Base-by-base conservation (phyloP, 2,888 invertebrate species). In the Agrotis exclamationis region DNA sequence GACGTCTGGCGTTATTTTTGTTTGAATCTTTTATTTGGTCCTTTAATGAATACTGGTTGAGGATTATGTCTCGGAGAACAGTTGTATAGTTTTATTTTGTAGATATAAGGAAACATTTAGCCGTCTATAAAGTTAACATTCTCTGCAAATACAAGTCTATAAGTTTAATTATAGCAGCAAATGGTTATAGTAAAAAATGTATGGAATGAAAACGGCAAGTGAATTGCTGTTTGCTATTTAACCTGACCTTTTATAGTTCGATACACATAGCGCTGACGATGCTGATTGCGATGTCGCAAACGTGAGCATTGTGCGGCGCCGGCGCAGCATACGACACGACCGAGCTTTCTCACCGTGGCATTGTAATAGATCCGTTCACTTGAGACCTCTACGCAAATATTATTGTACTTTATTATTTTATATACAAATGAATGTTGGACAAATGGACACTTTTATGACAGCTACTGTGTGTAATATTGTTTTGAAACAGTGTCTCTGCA, bases 321-420 rank as follows among this genome's bases (percentile, higher is more conserved):
- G 39, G 80, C 82, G 87, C 89, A 82, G 87, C 88, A 80, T 82
- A 82, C 88, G 87, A 86, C 81, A 82, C 83, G 83, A 79, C 67
- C 83, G 88, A 92, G 93, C 93, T 94, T 94, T 95, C 93, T 93
- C 92, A 89, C 89, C 87, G 89, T 91, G 92, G 93, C 91, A 93
- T 93, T 94, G 92, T 92, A 91, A 89, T 88, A 87, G 88, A 91
- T 89, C 90, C 93, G 89, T 91, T 93, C 93, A 93, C 93, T 92
- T 87, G 83, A 90, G 89, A 90, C 92, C 89, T 92, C 88, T 89
- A 88, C 86, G 81, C 85, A 86, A 89, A 92, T 89, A 86, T 84
- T 89, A 86, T 84, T 78, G 76, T 80, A 81, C 76, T 59, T 68
- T 64, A 76, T 82, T 84, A 84, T 80, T 78, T 70, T 74, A 82